Percentiles rank a stretch among this genome's conserved stretches.
These are phyloP conservation scores for Epizoanthus rinbou DNA, from an alignment of 92 coral and sea anemone species.

Conservation along the genomic window DNA sequence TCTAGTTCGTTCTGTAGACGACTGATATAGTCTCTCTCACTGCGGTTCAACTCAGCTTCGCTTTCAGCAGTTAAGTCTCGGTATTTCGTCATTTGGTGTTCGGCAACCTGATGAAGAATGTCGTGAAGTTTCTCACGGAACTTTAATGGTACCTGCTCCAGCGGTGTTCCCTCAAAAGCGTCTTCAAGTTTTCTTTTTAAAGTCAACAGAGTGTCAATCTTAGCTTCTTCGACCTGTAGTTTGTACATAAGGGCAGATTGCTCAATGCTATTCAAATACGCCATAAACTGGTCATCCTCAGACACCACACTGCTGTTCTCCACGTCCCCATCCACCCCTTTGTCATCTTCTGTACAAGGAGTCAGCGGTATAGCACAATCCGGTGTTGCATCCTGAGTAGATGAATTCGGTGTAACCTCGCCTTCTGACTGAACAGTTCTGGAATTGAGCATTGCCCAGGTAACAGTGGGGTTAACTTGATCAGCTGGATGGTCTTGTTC, in stretches of 20 bases:
- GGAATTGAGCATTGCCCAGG: conserved; percentile 64
- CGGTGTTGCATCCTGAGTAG: conserved; percentile 10
- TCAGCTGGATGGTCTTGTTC: background rate
- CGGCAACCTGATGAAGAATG: conserved; percentile 80
- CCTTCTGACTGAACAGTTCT: conserved; percentile 11
- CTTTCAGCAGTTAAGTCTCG: conserved; percentile 68
- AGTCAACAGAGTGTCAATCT: conserved; percentile 85
- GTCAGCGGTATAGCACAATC: background rate
- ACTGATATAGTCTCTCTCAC: conserved; percentile 64
- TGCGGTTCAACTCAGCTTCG: conserved; percentile 60
- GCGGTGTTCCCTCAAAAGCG: conserved; percentile 92
- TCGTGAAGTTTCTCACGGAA: conserved; percentile 90
- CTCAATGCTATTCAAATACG: conserved; percentile 91
- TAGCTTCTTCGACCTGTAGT: conserved; percentile 93
- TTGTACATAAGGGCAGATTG: conserved; percentile 87
- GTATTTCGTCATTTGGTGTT: conserved; percentile 80
- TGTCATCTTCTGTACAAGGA: conserved; percentile 42
- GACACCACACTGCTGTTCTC: conserved; percentile 21
- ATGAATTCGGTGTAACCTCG: conserved; percentile 21
- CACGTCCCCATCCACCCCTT: conserved; percentile 59
- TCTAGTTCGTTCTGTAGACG: conserved; percentile 71
- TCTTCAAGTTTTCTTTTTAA: conserved; percentile 78
- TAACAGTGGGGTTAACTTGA: conserved; percentile 53
- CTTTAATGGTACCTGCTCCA: conserved; percentile 87
- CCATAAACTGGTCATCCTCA: conserved; percentile 84